Evolutionary conservation across 1,140 invertebrate species (phyloP).

Genomic region (Maconellicoccus hirsutus): DNA sequence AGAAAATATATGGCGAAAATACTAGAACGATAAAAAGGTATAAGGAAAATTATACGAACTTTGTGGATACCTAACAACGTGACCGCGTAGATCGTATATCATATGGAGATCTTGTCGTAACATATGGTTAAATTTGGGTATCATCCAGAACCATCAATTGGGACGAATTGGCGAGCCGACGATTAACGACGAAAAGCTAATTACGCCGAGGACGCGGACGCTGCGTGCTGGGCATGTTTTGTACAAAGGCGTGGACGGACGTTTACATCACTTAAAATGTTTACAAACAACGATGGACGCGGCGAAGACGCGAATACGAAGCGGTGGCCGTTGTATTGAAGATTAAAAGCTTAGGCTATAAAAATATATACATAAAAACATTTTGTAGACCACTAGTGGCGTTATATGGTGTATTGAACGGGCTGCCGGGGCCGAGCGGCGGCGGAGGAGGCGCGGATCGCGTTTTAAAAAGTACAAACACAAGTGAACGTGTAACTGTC

Average conservation of each 20-base stretch:
- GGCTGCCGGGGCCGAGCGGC: no score
- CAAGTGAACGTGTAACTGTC: conserved; percentile 19
- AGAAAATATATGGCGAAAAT: no score
- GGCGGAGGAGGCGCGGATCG: no score
- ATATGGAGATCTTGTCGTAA: not conserved
- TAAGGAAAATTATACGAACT: no score
- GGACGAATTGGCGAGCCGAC: not conserved
- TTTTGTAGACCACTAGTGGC: not conserved
- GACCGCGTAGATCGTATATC: no score
- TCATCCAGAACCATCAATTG: not conserved
- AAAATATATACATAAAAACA: not conserved
- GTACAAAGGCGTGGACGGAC: no score
- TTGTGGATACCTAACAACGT: no score
- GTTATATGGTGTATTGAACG: not conserved
- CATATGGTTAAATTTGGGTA: not conserved
- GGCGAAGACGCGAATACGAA: no score
- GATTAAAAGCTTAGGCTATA: not conserved
- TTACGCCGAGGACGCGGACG: not conserved
- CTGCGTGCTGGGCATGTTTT: not conserved
- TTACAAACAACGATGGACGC: no score
- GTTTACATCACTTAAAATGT: not conserved
- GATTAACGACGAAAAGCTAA: not conserved
- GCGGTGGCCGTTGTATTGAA: not conserved
- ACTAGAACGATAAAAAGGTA: no score
- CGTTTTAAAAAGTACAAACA: not conserved